Conservation (phyloP, 2,797 vertebrate species). For the Chaunax sp. region DNA sequence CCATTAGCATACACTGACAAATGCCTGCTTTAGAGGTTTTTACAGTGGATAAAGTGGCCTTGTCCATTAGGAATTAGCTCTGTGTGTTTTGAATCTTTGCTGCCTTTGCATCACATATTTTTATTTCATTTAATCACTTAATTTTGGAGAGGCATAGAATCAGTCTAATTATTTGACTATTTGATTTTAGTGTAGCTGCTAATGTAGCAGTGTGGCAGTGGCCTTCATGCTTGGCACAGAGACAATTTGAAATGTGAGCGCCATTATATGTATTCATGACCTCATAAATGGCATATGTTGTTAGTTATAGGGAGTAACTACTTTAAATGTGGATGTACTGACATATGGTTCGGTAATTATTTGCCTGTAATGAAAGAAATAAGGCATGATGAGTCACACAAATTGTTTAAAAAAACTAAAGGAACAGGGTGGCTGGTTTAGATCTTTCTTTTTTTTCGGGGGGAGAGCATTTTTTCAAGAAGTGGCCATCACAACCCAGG, state of each 20-base stretch:
- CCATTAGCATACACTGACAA: neutral
- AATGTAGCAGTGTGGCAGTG: conserved; percentile 45
- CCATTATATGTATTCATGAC: conserved; percentile 57
- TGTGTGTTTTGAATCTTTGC: neutral
- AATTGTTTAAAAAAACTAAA: conserved; percentile 37
- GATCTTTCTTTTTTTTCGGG: conserved; percentile 10
- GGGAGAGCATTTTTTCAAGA: too few relatives aligned
- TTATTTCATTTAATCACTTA: neutral
- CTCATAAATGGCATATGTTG: conserved; percentile 69
- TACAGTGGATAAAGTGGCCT: neutral
- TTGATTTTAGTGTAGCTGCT: conserved; percentile 46
- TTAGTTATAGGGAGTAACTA: conserved; percentile 49
- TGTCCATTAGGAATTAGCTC: neutral
- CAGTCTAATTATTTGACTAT: too few relatives aligned
- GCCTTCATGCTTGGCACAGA: conserved; percentile 57
- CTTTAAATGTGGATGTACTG: conserved; percentile 41
- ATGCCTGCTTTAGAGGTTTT: neutral
- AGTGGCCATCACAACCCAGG: conserved; percentile 9
- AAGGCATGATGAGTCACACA: conserved; percentile 38
- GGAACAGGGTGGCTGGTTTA: neutral
- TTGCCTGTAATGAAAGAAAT: conserved; percentile 40
- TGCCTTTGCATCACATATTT: neutral
- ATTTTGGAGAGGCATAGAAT: too few relatives aligned
- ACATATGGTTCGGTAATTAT: conserved; percentile 45
- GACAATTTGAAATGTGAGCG: conserved; percentile 63